Evolutionary conservation across 2,797 vertebrate species (phyloP), one percentile per base, ranked within the genome.

Genomic region (Epinephelus malabaricus): DNA sequence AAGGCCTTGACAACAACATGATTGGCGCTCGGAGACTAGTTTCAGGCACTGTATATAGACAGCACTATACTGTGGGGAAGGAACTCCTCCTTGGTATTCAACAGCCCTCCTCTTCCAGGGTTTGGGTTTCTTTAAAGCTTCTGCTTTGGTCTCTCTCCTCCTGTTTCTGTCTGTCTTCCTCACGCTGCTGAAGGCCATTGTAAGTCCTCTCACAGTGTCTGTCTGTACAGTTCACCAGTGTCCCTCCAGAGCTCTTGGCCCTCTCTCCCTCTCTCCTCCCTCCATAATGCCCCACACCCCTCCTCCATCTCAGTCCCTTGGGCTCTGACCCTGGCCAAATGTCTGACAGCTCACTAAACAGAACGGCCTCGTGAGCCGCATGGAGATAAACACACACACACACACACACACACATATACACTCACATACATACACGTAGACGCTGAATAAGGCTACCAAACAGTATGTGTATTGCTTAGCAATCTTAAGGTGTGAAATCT

Each of bases 271-370:
- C 74, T 30, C 34, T 61, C 64, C 70, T 69, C 69, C 55, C 76
- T 64, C 56, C 49, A 62, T 46, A 17, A 40, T 27, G 10, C 46
- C 76, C 34, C 43, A 1, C 47, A 67, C 30, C 40, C 34, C 64
- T 38, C 68, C 64, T 47, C 76, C 19, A 14, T 63, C 49, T 62
- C 64, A 49, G 79, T 85, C 86, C 76, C 91, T 38, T 9, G 78
- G 86, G 90, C 81, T 88, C 82, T 93, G 92, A 94, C 93, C 92
- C 84, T 15, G 1, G 91, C 94, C 83, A 91, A 93, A 90, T 92
- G 89, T 90, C 93, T 93, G 53, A 69, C 88, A 90, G 91, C 84
- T 78, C 73, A 59, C 92, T 93, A 93, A 94, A 93, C 91, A 92
- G 88, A 91, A 77, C 13, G 63, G 78, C 77, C 71, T 73, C 82